Conservation (phyloP, 2,888 invertebrate genomes). For the Ormyrus labotus region DNA sequence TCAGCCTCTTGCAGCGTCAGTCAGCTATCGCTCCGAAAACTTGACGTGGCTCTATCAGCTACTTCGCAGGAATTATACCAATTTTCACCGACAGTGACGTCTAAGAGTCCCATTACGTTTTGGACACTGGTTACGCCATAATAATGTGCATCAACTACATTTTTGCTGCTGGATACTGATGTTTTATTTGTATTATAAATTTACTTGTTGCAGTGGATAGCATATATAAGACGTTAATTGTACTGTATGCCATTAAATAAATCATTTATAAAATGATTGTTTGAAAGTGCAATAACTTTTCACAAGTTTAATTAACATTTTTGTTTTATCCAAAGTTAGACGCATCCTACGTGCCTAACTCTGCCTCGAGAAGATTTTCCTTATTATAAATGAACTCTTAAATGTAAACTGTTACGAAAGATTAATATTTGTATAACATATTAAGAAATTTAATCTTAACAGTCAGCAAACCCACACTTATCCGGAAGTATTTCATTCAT, state of each 20-base stretch:
- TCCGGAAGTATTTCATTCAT: too few species aligned
- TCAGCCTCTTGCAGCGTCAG: too few species aligned
- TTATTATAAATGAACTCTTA: constrained; percentile 28
- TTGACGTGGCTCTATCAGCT: too few species aligned
- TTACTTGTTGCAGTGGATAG: not conserved
- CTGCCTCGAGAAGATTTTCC: constrained; percentile 1
- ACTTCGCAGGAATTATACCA: too few species aligned
- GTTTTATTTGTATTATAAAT: not conserved
- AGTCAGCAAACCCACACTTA: too few species aligned
- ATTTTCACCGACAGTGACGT: not conserved
- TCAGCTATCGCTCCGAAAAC: too few species aligned
- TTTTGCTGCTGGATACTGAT: not conserved
- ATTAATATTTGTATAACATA: not conserved
- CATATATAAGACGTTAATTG: constrained; percentile 9
- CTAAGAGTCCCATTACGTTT: not conserved
- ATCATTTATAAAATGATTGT: constrained; percentile 9
- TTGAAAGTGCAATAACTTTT: constrained; percentile 28
- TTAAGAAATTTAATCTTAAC: too few species aligned
- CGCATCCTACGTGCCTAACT: constrained; percentile 2
- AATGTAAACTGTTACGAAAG: not conserved
- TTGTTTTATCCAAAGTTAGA: constrained; percentile 36
- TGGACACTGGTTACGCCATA: not conserved
- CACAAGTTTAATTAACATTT: constrained; percentile 42
- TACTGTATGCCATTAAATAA: constrained; percentile 33
- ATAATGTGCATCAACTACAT: not conserved